phyloP scores from a whole-genome alignment of 2,888 invertebrate species.

The Andrena chrysosceles region DNA sequence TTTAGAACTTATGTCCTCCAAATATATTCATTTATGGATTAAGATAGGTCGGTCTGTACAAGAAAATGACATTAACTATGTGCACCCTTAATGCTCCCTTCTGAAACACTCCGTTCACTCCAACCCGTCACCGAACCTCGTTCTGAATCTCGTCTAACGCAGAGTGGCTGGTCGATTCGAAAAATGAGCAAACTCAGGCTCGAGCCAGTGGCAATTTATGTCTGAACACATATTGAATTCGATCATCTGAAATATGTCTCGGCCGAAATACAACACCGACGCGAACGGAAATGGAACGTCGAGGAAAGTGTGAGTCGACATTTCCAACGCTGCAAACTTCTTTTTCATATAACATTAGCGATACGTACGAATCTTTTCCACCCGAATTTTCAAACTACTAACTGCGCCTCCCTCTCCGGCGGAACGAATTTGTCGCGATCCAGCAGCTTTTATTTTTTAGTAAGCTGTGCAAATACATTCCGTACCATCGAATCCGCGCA shows the following conservation, averaged over 20 bases:
- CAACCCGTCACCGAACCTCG: neutral
- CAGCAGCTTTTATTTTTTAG: neutral
- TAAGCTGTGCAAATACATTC: constrained; percentile 1
- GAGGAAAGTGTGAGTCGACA: neutral
- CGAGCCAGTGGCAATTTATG: constrained; percentile 22
- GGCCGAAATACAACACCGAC: constrained; percentile 11
- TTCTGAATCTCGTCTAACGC: neutral
- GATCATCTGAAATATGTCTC: constrained; percentile 48
- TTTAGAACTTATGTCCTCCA: neutral
- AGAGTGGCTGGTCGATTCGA: neutral
- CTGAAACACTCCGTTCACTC: neutral
- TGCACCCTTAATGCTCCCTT: neutral
- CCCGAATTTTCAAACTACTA: neutral
- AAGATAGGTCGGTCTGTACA: neutral
- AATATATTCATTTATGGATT: neutral
- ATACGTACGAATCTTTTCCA: constrained; percentile 9
- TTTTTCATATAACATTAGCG: constrained; percentile 44
- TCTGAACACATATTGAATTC: constrained; percentile 44
- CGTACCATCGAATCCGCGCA: neutral
- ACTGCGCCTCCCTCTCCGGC: neutral
- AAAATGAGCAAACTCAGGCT: constrained; percentile 5
- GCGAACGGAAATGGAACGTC: constrained; percentile 36
- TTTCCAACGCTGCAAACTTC: constrained; percentile 36
- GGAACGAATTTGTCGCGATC: constrained; percentile 6
- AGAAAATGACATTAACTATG: neutral